These are phyloP conservation scores for Metaphire vulgaris DNA, from an alignment of 1,140 invertebrate species.

Conservation along the genomic window DNA sequence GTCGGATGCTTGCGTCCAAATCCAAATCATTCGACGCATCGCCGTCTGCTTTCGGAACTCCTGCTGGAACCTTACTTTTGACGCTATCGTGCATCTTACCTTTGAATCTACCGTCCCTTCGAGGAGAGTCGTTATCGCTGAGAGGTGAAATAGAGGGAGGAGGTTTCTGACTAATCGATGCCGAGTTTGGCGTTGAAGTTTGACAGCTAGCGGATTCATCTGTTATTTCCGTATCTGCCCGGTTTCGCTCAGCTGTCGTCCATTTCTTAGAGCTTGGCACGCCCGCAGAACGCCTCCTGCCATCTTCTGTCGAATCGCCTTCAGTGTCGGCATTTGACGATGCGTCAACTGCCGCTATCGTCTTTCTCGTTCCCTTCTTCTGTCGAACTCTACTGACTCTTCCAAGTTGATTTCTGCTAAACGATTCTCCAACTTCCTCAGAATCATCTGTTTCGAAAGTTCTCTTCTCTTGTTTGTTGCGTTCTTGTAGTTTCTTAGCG, in stretches of 20 bases:
- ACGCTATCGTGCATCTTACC: too few relatives aligned
- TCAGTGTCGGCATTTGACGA: background rate
- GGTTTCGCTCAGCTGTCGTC: too few relatives aligned
- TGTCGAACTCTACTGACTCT: background rate
- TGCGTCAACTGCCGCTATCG: background rate
- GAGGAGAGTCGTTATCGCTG: too few relatives aligned
- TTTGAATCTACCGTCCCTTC: too few relatives aligned
- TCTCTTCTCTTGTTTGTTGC: background rate
- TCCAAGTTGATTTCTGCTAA: background rate
- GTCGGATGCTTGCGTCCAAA: background rate
- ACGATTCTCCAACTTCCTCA: background rate
- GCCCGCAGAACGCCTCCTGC: background rate
- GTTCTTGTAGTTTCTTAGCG: too few relatives aligned
- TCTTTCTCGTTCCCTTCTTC: background rate
- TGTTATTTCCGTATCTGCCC: background rate
- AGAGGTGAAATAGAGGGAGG: too few relatives aligned
- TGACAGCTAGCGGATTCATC: too few relatives aligned
- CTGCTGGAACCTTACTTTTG: too few relatives aligned
- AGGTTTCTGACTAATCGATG: too few relatives aligned
- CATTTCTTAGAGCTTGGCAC: background rate
- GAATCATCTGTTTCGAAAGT: background rate
- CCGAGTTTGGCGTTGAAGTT: too few relatives aligned
- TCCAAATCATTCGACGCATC: background rate
- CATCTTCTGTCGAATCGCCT: background rate
- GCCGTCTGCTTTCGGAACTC: too few relatives aligned